These are phyloP conservation scores for Stomorhina lunata DNA, from an alignment of 2,888 invertebrate genomes.

Conservation along the genomic window DNA sequence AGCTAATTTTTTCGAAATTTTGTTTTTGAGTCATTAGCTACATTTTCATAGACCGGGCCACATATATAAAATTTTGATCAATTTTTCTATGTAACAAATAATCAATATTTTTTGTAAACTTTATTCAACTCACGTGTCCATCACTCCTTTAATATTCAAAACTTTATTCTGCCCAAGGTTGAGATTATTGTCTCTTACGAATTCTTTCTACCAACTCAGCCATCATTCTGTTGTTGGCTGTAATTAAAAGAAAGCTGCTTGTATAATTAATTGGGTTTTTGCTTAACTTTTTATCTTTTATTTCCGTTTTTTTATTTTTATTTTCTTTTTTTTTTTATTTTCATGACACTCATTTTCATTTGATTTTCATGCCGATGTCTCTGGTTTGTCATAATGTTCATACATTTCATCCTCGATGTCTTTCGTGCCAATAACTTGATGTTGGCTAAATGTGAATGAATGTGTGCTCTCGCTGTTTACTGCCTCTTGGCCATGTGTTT, in stretches of 20 bases:
- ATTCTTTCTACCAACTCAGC: neutral
- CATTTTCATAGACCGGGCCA: no score
- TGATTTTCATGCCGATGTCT: slow-evolving; percentile 9
- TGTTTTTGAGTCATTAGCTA: no score
- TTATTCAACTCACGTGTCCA: neutral
- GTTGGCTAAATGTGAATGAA: neutral
- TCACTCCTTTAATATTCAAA: neutral
- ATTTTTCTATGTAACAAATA: no score
- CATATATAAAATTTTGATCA: no score
- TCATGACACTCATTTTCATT: slow-evolving; percentile 24
- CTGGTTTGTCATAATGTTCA: neutral
- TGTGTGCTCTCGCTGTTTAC: slow-evolving; percentile 7
- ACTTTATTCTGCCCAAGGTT: neutral
- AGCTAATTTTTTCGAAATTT: no score
- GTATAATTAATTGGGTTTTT: slow-evolving; percentile 56
- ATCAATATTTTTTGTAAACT: no score
- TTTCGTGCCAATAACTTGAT: neutral
- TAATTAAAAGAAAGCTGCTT: slow-evolving; percentile 55
- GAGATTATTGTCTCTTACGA: neutral
- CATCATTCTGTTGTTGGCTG: slow-evolving; percentile 9
- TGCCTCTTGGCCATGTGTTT: slow-evolving; percentile 48
- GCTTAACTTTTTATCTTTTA: slow-evolving; percentile 56
- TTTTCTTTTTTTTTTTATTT: slow-evolving; percentile 15
- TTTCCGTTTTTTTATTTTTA: slow-evolving; percentile 27
- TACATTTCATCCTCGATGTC: neutral